These are phyloP conservation scores for Hippocampus comes DNA, from an alignment of 2,113 vertebrate genomes.

Conservation along the genomic window DNA sequence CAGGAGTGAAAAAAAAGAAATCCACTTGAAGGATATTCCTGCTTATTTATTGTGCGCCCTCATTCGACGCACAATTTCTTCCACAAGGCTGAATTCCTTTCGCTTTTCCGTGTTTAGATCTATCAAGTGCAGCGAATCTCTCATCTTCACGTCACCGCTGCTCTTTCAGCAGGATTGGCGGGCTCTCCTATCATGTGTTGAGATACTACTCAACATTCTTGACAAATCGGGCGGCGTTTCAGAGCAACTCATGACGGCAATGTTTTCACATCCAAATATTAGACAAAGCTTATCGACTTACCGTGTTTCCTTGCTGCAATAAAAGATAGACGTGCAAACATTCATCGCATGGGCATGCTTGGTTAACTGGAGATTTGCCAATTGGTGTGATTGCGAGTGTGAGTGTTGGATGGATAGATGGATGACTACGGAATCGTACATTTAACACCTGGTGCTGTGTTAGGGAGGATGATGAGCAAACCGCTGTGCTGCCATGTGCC, in stretches of 20 bases:
- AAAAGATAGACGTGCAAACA: not conserved
- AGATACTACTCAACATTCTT: no score
- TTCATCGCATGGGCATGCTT: not conserved
- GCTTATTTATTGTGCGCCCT: not conserved
- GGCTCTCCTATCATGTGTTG: no score
- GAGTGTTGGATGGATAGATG: not conserved
- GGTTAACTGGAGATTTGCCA: not conserved
- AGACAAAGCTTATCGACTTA: no score
- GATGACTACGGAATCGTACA: not conserved
- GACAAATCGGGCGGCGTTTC: no score
- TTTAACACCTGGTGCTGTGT: not conserved
- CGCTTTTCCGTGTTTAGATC: not conserved
- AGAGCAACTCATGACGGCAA: no score
- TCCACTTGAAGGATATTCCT: not conserved
- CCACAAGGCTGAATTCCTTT: not conserved
- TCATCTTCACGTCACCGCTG: no score
- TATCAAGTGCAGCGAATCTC: no score
- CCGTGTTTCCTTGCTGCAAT: not conserved
- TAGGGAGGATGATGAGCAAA: not conserved
- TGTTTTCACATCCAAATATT: no score
- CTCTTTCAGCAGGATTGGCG: no score
- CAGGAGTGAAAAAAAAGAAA: not conserved
- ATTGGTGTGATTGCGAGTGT: not conserved
- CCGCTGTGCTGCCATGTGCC: not conserved
- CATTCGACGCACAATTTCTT: not conserved